These are phyloP conservation scores for Omphaloscelis lunosa DNA, from an alignment of 2,888 invertebrate species.

Conservation along the genomic window DNA sequence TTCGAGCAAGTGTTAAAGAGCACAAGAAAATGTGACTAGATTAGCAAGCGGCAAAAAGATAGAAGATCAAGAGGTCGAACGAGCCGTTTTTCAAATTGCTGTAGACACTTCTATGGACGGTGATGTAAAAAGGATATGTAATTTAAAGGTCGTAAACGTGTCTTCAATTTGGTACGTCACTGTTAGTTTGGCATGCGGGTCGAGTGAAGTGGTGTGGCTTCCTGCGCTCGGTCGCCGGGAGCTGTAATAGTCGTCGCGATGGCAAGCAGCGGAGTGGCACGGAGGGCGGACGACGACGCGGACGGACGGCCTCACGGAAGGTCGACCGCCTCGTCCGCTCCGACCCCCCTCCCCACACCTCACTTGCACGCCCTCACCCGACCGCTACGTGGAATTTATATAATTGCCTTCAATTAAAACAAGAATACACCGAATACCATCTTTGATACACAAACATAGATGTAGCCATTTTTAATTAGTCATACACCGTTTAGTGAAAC, in stretches of 20 bases:
- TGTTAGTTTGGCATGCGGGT: slow-evolving; percentile 63
- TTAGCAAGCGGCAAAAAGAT: not conserved
- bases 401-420: slow-evolving; percentile 89
- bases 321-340: slow-evolving; percentile 84
- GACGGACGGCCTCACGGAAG: slow-evolving; percentile 89
- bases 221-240: slow-evolving; percentile 63
- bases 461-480: slow-evolving; percentile 66
- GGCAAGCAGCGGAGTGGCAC: slow-evolving; percentile 82
- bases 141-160: slow-evolving; percentile 40
- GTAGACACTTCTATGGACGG: slow-evolving; percentile 4
- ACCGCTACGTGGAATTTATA: slow-evolving; percentile 89
- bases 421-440: slow-evolving; percentile 81
- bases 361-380: slow-evolving; percentile 69
- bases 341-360: slow-evolving; percentile 63
- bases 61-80: not conserved
- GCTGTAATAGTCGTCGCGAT: slow-evolving; percentile 67
- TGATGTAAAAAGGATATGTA: slow-evolving; percentile 47
- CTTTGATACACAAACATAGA: slow-evolving; percentile 72
- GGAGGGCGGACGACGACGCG: slow-evolving; percentile 74
- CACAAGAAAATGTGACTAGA: not conserved
- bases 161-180: slow-evolving; percentile 56
- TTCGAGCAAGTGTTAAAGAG: not conserved
- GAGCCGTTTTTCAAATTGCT: slow-evolving; percentile 15
- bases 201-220: slow-evolving; percentile 61
- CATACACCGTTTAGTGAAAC: slow-evolving; percentile 63